Evolutionary conservation across 1,140 invertebrate species (phyloP), one percentile per base, ranked within the genome.

Genomic region (Neodiprion pinetum): DNA sequence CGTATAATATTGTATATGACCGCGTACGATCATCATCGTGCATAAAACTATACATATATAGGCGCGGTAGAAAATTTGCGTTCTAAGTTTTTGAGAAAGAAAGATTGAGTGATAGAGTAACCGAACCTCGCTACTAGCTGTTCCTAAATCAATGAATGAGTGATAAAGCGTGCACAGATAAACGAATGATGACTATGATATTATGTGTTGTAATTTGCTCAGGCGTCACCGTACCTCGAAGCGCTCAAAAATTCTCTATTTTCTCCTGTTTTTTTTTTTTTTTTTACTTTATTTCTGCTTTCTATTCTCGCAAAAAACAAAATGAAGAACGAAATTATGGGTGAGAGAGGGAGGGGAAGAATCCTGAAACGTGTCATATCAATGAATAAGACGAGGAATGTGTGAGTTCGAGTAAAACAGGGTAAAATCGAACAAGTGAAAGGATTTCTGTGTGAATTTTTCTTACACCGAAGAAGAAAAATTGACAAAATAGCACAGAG

Each of bases 81-180:
- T 40, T 40, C 5, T 40, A 40, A 40, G 28, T 79, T 86, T 82
- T 85, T 79, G 83, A 85, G 80, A 84, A 83, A 82, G 80, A 82
- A 81, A 86, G 82, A 87, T 86, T 86, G 85, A 85, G 86, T 88
- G 86, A 88, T 88, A 88, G 86, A 87, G 85, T 87, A 85, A 88
- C 86, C 85, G 84, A 88, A 87, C 86, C 86, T 87, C 86, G 86
- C 86, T 87, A 86, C 83, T 88, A 88, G 86, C 85, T 88, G 86
- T 88, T 88, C 86, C 86, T 88, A 88, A 88, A 87, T 86, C 83
- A 87, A 88, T 86, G 86, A 85, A 84, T 88, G 86, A 87, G 84
- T 88, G 86, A 87, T 87, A 84, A 85, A 73, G 28, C 28, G 28
- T 40, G 28, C 28, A 40, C 1, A 40, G 28, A 40, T 40, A 40